Evolutionary conservation across 35 echinoderm and acorn worm species (phyloP), one percentile per base, ranked within the genome.

Genomic region (Lytechinus variegatus): DNA sequence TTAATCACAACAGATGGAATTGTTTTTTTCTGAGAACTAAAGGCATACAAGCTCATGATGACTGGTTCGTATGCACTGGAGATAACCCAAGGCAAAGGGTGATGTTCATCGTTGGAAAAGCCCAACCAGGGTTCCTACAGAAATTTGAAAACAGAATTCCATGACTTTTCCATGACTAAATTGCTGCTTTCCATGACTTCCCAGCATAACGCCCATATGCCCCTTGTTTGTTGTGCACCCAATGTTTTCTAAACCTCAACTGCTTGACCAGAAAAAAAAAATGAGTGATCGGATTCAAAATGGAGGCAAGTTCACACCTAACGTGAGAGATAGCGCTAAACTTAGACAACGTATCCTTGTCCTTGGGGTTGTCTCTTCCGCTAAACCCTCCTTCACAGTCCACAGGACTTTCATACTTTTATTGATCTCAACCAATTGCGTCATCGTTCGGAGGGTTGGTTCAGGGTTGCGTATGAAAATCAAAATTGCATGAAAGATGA

Each of bases 271-370:
- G 19, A 24, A 79, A 79, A 79, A 79, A 79, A 44, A 44, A 1
- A 44, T 79, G 19, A 79, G 19, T 21, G 66, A 79, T 19, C 2
- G n/a, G n/a, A n/a, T 79, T n/a, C 66, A 79, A 79, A 79, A 79
- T 79, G 66, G 66, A 79, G 66, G 14, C 66, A 79, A 79, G 66
- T 79, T 79, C 66, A 79, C 66, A 79, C 66, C 66, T 79, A 79
- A 79, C 16, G 66, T 79, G 66, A n/a, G n/a, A 79, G 66, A 79
- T 79, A 16, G 66, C 14, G 66, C 21, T n/a, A 79, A 79, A 79
- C 66, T 79, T 79, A 24, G 66, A 24, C 66, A 79, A 79, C 66
- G 19, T 79, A 79, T 79, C 19, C 66, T n/a, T 5, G 66, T 79
- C 66, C 66, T 24, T 24, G 19, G 66, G 66, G 66, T 2, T 24